Evolutionary conservation across 2,113 vertebrate genomes (phyloP), one percentile per base, ranked within the genome.

Genomic region (Meleagris gallopavo): DNA sequence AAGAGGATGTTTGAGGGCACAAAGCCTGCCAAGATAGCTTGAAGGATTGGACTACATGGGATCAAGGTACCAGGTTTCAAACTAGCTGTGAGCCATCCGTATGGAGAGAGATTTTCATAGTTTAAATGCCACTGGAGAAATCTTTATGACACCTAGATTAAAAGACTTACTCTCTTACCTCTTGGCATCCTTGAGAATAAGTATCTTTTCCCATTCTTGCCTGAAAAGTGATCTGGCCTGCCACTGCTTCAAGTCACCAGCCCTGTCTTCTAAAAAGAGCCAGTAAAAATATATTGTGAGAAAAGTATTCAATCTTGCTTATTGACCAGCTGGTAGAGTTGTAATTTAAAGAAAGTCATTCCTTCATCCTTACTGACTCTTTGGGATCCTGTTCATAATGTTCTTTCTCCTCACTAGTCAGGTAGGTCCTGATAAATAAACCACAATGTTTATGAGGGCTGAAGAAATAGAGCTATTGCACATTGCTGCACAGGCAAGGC

Each of bases 301-400:
- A 3, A 0, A 71, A 70, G 6, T 40, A 5, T 40, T 72, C 0
- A 0, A 14, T 57, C 45, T 25, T 69, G 4, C 8, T 9, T 62
- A 29, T 25, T 93, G 75, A 69, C 13, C 24, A 72, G 13, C 34
- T 19, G n/a, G 11, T 41, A 0, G 5, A 50, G 3, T 10, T 86
- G 29, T 66, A 81, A 40, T 64, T 6, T 55, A 13, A 34, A 34
- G 41, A 83, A 20, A 65, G 8, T 21, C 5, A 46, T 30, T 57
- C 27, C n/a, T 6, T 69, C 25, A 72, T 16, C 13, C 30, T 86
- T 36, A n/a, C 15, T 69, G 46, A 54, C 21, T 88, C 17, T 57
- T 6, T 34, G 25, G 6, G 34, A 29, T 60, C 19, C 16, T 57
- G 10, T 60, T 90, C 3, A 22, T 65, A 10, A 36, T 8, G 14